Evolutionary conservation across 2,888 invertebrate genomes (phyloP).

Genomic region (Archips crataeganus): DNA sequence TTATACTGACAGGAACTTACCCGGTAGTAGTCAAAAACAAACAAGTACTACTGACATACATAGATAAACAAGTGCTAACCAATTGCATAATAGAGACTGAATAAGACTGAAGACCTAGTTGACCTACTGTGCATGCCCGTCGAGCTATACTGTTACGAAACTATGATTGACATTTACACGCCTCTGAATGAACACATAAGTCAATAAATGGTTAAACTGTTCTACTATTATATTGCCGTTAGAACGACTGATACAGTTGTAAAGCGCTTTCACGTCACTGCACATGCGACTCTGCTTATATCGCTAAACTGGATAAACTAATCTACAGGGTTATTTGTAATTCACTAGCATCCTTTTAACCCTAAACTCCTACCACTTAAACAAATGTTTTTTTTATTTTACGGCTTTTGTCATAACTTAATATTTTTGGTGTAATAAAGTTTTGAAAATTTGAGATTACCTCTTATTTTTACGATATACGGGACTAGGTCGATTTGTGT

Average conservation of each 20-base stretch:
- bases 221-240: slow-evolving; percentile 9
- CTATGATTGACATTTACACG: slow-evolving; percentile 35
- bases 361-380: too few species aligned
- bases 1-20: slow-evolving; percentile 4
- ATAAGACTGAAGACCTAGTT: slow-evolving; percentile 47
- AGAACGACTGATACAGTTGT: background rate
- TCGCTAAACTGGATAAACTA: too few species aligned
- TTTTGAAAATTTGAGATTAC: too few species aligned
- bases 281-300: too few species aligned
- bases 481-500: too few species aligned
- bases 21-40: slow-evolving; percentile 1
- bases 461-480: too few species aligned
- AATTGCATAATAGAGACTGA: slow-evolving; percentile 46
- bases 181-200: slow-evolving; percentile 4
- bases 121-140: slow-evolving; percentile 48
- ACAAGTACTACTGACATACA: slow-evolving; percentile 1
- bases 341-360: too few species aligned
- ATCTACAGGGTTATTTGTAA: too few species aligned
- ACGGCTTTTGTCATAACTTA: too few species aligned
- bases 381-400: too few species aligned
- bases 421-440: too few species aligned
- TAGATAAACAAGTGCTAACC: slow-evolving; percentile 1
- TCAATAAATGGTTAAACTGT: slow-evolving; percentile 31
- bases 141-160: slow-evolving; percentile 21
- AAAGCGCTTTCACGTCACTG: background rate